phyloP scores from a whole-genome alignment of 92 coral and sea anemone genomes.

The Phenganax marumi region DNA sequence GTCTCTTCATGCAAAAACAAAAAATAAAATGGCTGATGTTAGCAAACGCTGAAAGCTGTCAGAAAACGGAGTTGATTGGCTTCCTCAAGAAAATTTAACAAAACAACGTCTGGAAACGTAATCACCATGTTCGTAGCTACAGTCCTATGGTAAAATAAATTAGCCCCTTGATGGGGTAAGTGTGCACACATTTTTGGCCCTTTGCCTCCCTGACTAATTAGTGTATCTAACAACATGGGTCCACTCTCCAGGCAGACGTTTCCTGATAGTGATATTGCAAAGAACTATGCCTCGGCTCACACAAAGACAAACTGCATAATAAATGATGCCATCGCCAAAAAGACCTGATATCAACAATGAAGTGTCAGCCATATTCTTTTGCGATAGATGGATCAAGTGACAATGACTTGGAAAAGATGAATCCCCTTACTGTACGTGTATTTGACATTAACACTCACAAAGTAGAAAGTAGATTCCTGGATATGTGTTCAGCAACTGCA shows the following conservation, averaged over 20 bases:
- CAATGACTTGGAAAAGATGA: constrained; percentile 58
- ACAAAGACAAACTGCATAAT: constrained; percentile 57
- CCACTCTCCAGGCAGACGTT: constrained; percentile 59
- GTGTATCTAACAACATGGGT: constrained; percentile 54
- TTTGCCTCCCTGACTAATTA: background rate
- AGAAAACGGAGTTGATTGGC: too few species aligned
- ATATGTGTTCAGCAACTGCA: constrained; percentile 64
- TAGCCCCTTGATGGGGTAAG: too few species aligned
- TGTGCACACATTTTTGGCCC: too few species aligned
- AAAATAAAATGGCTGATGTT: too few species aligned
- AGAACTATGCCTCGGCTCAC: constrained; percentile 58
- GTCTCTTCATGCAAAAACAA: too few species aligned
- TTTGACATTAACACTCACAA: constrained; percentile 54
- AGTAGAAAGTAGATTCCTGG: constrained; percentile 59
- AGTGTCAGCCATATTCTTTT: constrained; percentile 51
- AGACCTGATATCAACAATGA: constrained; percentile 56
- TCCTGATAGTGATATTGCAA: constrained; percentile 56
- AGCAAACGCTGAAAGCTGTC: too few species aligned
- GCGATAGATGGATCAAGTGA: constrained; percentile 58
- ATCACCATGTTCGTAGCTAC: too few species aligned
- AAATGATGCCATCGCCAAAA: constrained; percentile 63
- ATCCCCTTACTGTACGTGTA: constrained; percentile 58
- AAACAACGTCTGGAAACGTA: too few species aligned
- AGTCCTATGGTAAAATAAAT: too few species aligned
- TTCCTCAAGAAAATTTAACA: too few species aligned